phyloP scores from a whole-genome alignment of 1,140 invertebrate species.

The Schlechtendalia chinensis region DNA sequence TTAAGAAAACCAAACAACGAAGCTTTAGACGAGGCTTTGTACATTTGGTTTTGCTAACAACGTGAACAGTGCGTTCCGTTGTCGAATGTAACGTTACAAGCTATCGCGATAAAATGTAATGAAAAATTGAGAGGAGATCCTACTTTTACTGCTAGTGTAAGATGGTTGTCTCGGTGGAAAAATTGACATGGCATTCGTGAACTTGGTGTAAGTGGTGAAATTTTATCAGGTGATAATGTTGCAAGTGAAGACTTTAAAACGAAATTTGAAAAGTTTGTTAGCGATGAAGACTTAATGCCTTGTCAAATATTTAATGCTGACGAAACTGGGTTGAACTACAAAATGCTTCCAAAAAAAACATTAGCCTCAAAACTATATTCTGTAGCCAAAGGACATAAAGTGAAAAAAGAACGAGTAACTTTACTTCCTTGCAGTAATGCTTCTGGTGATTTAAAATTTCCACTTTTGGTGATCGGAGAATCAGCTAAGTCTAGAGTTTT shows the following conservation, averaged over 20 bases:
- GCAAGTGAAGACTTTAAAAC: conserved; percentile 43
- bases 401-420: conserved; percentile 52
- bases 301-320: conserved; percentile 55
- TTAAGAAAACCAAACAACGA: not conserved
- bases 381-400: conserved; percentile 23
- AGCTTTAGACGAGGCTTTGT: no score
- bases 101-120: not conserved
- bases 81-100: no score
- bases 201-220: conserved; percentile 51
- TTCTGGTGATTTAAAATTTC: conserved; percentile 53
- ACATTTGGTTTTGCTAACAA: not conserved
- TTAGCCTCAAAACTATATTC: conserved; percentile 52
- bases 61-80: no score
- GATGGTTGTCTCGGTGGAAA: conserved; percentile 34
- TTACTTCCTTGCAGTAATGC: conserved; percentile 56
- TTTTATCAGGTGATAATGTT: conserved; percentile 50
- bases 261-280: conserved; percentile 37
- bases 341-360: conserved; percentile 53
- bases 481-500: conserved; percentile 55
- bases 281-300: conserved; percentile 48
- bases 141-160: not conserved
- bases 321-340: conserved; percentile 55
- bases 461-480: conserved; percentile 55
- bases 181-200: conserved; percentile 51
- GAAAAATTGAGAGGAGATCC: not conserved